These are phyloP conservation scores for Natrix natrix DNA, from an alignment of 2,797 vertebrate genomes.

Conservation along the genomic window DNA sequence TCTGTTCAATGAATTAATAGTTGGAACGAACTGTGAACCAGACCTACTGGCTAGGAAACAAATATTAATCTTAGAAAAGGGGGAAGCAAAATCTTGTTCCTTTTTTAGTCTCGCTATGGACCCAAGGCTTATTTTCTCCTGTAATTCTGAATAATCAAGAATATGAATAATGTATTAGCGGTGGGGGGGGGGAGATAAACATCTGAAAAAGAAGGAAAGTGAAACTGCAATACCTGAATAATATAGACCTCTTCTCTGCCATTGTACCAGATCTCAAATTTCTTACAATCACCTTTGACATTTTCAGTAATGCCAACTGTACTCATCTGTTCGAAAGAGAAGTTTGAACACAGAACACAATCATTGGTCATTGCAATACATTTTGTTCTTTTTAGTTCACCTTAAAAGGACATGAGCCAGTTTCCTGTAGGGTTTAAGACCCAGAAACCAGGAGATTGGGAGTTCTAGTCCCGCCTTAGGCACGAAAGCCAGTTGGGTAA, in stretches of 20 bases:
- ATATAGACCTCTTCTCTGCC: constrained; percentile 95
- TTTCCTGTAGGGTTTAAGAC: not conserved
- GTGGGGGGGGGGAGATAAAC: not conserved
- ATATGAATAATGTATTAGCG: constrained; percentile 6
- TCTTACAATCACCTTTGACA: constrained; percentile 89
- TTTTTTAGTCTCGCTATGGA: not conserved
- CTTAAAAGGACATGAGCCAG: not conserved
- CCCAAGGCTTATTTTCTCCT: too few relatives aligned
- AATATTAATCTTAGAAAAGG: not conserved
- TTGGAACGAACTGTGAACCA: not conserved
- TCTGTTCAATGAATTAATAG: not conserved
- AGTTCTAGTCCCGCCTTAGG: too few relatives aligned
- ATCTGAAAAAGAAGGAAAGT: not conserved
- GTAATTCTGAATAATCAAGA: not conserved
- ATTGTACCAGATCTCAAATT: constrained; percentile 94
- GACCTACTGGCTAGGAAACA: not conserved
- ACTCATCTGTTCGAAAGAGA: constrained; percentile 80
- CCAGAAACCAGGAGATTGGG: not conserved
- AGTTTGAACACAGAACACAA: constrained; percentile 21
- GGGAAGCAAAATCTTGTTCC: not conserved
- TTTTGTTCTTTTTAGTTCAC: not conserved
- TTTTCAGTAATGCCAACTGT: constrained; percentile 92
- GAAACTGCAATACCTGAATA: constrained; percentile 80
- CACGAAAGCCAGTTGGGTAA: too few relatives aligned
- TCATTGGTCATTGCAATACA: not conserved